Percentiles rank a stretch among this genome's conserved stretches.
Conservation (phyloP, 2,113 vertebrate genomes). For the Dicentrarchus labrax region DNA sequence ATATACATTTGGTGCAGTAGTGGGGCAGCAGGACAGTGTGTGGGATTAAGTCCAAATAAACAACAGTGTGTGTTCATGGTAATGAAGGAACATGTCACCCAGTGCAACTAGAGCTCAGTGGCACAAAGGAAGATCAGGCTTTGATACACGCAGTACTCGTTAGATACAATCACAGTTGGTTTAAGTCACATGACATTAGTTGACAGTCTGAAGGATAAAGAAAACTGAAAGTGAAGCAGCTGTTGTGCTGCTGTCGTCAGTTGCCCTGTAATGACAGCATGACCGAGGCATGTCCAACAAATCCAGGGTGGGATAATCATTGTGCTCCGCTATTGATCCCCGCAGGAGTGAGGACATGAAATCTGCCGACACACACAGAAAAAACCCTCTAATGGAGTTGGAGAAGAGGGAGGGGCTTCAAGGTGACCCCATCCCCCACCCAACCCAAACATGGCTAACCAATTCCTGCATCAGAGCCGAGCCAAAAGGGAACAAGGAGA, state of each 20-base stretch:
- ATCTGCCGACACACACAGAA: constrained; percentile 42
- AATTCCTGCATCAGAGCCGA: constrained; percentile 52
- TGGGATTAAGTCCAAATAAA: too few species aligned
- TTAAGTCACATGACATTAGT: neutral
- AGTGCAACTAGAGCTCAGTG: neutral
- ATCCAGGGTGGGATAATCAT: constrained; percentile 61
- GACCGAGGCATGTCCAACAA: constrained; percentile 57
- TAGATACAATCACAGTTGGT: neutral
- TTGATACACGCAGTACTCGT: neutral
- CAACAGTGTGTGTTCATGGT: too few species aligned
- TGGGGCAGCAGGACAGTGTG: neutral
- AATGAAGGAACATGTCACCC: too few species aligned
- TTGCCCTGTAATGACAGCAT: constrained; percentile 35
- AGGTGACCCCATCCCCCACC: constrained; percentile 48
- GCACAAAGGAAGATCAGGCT: neutral
- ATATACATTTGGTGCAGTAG: too few species aligned
- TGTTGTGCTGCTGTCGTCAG: neutral
- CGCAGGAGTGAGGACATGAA: constrained; percentile 32
- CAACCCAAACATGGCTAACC: constrained; percentile 40
- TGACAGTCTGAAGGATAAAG: neutral
- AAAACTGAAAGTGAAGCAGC: neutral
- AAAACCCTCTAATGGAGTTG: constrained; percentile 19
- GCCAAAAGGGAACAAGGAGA: neutral
- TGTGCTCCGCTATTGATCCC: constrained; percentile 55
- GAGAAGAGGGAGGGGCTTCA: constrained; percentile 44